Evolutionary conservation across 2,888 invertebrate species (phyloP), one percentile per base, ranked within the genome.

Genomic region (Synergus itoensis): DNA sequence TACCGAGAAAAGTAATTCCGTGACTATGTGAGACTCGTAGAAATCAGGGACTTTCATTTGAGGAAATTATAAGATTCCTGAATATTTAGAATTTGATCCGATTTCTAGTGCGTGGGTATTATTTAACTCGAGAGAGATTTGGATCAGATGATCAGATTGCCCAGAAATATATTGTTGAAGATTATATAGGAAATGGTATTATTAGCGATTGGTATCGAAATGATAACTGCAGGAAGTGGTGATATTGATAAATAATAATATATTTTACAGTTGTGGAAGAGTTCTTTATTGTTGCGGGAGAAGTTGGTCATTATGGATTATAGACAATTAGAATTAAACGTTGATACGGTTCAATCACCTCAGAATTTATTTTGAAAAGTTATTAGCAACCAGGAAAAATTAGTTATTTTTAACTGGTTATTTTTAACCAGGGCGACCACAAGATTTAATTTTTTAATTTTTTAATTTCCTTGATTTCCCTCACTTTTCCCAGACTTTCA

Each of bases 1-100:
- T 69, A 69, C 69, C 48, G 69, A 69, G 69, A 36, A 48, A 73
- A 73, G 45, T 73, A 73, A 73, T 73, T 53, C 53, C 73, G 73
- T 73, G 48, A 16, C 48, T 53, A 16, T 28, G 18, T 11, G 40
- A 73, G 53, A 36, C 53, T 53, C 48, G 21, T 73, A 73, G 73
- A 73, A 73, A 73, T 73, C 73, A 40, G 40, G 4, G 36, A 73
- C 73, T 73, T 36, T 73, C 73, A 28, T 73, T 53, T 36, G 48
- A 53, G 73, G 40, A 73, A 73, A 73, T 73, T 48, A 28, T 73
- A 53, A 73, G 36, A 73, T 28, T 53, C 36, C 53, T 73, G 36
- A 73, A 73, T 53, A 73, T 73, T 73, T 53, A 48, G 48, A 73
- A 48, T 73, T 69, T 36, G 53, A 73, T 73, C 73, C 48, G 53